phyloP scores from a whole-genome alignment of 2,888 invertebrate genomes.

The Lasioglossum zephyrum region DNA sequence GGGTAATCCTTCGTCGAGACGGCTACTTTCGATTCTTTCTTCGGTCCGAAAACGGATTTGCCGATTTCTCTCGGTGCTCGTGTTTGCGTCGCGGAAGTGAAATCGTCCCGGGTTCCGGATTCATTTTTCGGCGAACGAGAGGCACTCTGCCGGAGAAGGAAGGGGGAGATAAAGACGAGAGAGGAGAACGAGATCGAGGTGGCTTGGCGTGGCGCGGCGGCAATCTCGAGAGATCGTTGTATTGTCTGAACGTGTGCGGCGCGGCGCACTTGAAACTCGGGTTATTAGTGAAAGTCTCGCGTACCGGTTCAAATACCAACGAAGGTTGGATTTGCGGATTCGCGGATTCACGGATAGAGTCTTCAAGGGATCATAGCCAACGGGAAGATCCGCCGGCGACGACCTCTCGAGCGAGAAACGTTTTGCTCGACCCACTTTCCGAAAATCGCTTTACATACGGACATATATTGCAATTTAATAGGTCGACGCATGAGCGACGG shows the following conservation, averaged over 20 bases:
- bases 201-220: neutral
- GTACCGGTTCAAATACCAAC: slow-evolving; percentile 29
- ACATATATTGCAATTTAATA: neutral
- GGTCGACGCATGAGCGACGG: neutral
- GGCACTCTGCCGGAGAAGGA: neutral
- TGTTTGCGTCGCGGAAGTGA: slow-evolving; percentile 10
- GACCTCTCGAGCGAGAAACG: neutral
- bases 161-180: neutral
- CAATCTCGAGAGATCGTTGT: slow-evolving; percentile 35
- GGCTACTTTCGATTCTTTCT: slow-evolving; percentile 26
- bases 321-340: slow-evolving; percentile 23
- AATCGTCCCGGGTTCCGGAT: neutral
- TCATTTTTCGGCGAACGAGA: neutral
- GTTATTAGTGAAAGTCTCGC: slow-evolving; percentile 69
- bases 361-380: neutral
- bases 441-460: neutral
- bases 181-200: neutral
- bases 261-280: slow-evolving; percentile 47
- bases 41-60: neutral
- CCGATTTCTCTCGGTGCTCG: slow-evolving; percentile 28
- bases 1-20: neutral
- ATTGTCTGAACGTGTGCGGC: slow-evolving; percentile 45
- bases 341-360: neutral
- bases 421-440: neutral
- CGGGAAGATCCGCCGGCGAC: neutral